Conservation (phyloP, 2,888 invertebrate species). For the Tinea semifulvella region DNA sequence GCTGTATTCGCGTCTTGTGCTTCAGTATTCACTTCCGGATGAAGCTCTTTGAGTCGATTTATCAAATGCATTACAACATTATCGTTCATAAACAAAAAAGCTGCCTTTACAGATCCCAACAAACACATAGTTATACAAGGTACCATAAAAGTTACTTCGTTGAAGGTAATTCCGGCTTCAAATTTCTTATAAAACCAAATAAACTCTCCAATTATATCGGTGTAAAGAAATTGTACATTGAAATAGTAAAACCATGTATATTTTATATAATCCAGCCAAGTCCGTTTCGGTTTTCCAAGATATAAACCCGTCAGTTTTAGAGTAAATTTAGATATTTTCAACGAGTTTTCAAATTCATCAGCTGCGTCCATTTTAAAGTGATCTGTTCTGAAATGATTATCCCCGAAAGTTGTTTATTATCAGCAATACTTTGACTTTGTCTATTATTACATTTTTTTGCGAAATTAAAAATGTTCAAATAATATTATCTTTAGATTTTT, state of each 20-base stretch:
- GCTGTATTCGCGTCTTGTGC: slow-evolving; percentile 2
- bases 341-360: slow-evolving; percentile 4
- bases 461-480: no score
- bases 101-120: neutral
- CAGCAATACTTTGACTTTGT: no score
- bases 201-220: slow-evolving; percentile 5
- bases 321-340: slow-evolving; percentile 4
- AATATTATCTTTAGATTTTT: no score
- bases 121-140: slow-evolving; percentile 10
- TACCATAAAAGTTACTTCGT: slow-evolving; percentile 2
- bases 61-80: slow-evolving; percentile 1
- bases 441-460: no score
- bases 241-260: slow-evolving; percentile 7
- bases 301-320: slow-evolving; percentile 7
- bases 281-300: neutral
- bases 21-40: slow-evolving; percentile 5
- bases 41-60: slow-evolving; percentile 1
- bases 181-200: slow-evolving; percentile 1
- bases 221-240: slow-evolving; percentile 4
- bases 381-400: no score
- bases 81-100: slow-evolving; percentile 2
- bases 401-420: no score
- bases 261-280: slow-evolving; percentile 3
- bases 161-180: neutral
- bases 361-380: neutral